Evolutionary conservation across 1,140 invertebrate genomes (phyloP).

Genomic region (Sipha flava): DNA sequence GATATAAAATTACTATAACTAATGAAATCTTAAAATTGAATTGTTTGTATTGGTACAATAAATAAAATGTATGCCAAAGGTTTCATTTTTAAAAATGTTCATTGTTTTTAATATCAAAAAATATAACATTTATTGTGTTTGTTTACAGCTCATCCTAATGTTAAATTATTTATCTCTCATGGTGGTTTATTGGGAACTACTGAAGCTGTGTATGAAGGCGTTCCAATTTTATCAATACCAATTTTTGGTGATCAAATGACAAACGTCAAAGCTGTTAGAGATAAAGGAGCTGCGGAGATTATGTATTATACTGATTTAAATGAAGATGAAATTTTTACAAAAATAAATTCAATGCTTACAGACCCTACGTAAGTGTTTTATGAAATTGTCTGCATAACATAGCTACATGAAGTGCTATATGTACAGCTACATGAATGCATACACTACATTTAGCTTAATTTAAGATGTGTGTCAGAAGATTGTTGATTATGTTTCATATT

Average conservation of each 20-base stretch:
- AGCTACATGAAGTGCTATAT: too few relatives aligned
- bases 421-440: too few relatives aligned
- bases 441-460: too few relatives aligned
- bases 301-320: conserved; percentile 43
- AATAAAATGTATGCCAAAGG: too few relatives aligned
- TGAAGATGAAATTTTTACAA: conserved; percentile 35
- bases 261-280: conserved; percentile 42
- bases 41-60: too few relatives aligned
- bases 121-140: not conserved
- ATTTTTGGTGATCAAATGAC: conserved; percentile 51
- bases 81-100: too few relatives aligned
- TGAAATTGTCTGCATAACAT: not conserved
- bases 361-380: conserved; percentile 7
- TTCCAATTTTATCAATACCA: conserved; percentile 55
- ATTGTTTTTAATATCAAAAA: too few relatives aligned
- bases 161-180: conserved; percentile 56
- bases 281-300: conserved; percentile 41
- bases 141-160: conserved; percentile 45
- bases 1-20: too few relatives aligned
- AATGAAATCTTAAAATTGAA: too few relatives aligned
- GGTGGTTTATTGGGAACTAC: conserved; percentile 54
- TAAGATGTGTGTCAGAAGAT: too few relatives aligned
- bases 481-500: too few relatives aligned
- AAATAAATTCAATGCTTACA: conserved; percentile 15
- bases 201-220: conserved; percentile 51